Base-by-base conservation (phyloP, 23 tunicate species). In the Styela plicata region DNA sequence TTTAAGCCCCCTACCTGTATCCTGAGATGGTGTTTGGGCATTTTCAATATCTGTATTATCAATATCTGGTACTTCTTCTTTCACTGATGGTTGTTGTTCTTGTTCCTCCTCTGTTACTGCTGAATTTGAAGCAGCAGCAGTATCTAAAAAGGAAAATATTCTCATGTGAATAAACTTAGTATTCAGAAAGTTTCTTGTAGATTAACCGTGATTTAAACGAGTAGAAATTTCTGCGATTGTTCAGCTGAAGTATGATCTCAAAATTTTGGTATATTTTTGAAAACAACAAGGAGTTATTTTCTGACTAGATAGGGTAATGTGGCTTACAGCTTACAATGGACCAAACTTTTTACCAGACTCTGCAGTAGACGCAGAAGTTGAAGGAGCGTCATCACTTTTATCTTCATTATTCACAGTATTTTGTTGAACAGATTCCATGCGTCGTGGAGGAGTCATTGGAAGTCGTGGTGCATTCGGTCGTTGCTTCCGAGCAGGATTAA, bases 401-500 rank as follows among this genome's bases (percentile, higher is more conserved):
- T 30, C 35, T 18, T 33, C 24, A 71, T 71, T 17, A 32, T 34
- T 26, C 36, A 18, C 29, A 17, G 77, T 16, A 21, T 34, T 21
- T 16, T 29, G 36, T 26, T 31, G 23, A 5, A 44, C 13, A 7
- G 57, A 13, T 44, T 44, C 57, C 35, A 32, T 31, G 24, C 77
- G 34, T 3, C 77, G 32, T 21, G 81, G 81, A n/a, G 81, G 31
- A 24, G 63, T 44, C 64, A 44, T 44, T 0, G 91, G 97, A 53
- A 92, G 79, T 16, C 69, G 25, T 21, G 98, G 98, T 1, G 98
- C 98, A 36, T 69, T 79, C 2, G 98, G 98, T 53, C 87, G 76
- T 35, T 93, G 93, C 69, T 93, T 93, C 17, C 98, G 80, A 29
- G 93, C 84, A 3, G 85, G 82, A 63, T 93, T 93, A 65, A 84